These are phyloP conservation scores for Alces alces DNA, from an alignment of 2,113 vertebrate species.

Conservation along the genomic window DNA sequence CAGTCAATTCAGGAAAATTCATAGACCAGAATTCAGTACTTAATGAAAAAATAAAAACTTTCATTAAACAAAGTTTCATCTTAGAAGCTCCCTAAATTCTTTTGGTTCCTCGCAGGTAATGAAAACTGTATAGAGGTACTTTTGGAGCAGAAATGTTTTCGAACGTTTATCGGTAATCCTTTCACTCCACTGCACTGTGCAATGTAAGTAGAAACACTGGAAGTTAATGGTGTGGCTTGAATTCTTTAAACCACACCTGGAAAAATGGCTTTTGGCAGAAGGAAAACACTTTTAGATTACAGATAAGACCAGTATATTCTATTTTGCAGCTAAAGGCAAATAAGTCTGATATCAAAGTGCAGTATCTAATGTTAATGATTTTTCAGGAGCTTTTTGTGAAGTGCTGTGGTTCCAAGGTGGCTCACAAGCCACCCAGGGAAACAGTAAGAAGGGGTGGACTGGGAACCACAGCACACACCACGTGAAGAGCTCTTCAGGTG, in stretches of 20 bases:
- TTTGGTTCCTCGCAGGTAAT: constrained; percentile 86
- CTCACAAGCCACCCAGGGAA: neutral
- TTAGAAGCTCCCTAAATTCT: constrained; percentile 18
- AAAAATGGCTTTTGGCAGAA: neutral
- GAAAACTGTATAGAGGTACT: constrained; percentile 97
- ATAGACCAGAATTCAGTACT: neutral
- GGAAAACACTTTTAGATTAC: neutral
- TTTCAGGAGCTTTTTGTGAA: neutral
- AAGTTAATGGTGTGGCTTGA: neutral
- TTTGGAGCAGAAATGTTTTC: constrained; percentile 93
- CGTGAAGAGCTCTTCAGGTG: neutral
- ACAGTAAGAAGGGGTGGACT: neutral
- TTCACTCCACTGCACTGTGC: constrained; percentile 98
- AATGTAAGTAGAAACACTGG: constrained; percentile 84
- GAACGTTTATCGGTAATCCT: constrained; percentile 89
- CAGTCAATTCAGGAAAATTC: neutral
- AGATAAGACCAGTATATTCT: neutral
- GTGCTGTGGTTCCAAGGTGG: too few relatives aligned
- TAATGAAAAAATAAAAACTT: neutral
- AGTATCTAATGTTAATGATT: neutral
- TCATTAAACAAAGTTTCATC: neutral
- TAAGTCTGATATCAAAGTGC: neutral
- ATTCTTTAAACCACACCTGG: neutral
- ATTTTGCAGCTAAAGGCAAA: neutral
- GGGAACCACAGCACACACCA: neutral